phyloP scores from a whole-genome alignment of 2,797 vertebrate species.

The Allobates femoralis region DNA sequence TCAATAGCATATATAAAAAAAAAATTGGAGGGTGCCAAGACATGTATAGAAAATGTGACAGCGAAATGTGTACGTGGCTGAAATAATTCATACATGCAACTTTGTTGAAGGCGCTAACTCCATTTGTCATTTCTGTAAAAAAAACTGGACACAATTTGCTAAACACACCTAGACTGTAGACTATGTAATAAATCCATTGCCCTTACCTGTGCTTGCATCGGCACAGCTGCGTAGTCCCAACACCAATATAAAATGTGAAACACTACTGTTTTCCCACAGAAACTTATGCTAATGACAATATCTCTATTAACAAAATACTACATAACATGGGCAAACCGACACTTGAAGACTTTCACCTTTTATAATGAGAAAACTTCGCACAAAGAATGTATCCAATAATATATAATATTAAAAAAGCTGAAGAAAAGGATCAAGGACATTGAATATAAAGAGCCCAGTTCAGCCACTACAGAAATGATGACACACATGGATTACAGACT shows the following conservation, averaged over 20 bases:
- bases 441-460: neutral
- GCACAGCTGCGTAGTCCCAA: no score
- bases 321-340: neutral
- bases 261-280: neutral
- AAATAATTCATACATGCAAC: no score
- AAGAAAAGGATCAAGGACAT: neutral
- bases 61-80: no score
- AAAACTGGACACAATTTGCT: no score
- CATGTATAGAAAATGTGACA: no score
- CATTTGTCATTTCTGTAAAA: no score
- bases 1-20: no score
- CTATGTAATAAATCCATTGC: no score
- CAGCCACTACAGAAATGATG: neutral
- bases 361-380: neutral
- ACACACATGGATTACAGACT: neutral
- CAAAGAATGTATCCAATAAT: neutral
- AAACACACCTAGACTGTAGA: no score
- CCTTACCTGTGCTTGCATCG: no score
- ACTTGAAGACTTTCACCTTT: neutral
- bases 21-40: no score
- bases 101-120: no score
- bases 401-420: neutral
- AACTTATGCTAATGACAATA: neutral
- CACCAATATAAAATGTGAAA: neutral
- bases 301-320: neutral